Conservation (phyloP, 2,888 invertebrate genomes). For the Mesoligia furuncula region DNA sequence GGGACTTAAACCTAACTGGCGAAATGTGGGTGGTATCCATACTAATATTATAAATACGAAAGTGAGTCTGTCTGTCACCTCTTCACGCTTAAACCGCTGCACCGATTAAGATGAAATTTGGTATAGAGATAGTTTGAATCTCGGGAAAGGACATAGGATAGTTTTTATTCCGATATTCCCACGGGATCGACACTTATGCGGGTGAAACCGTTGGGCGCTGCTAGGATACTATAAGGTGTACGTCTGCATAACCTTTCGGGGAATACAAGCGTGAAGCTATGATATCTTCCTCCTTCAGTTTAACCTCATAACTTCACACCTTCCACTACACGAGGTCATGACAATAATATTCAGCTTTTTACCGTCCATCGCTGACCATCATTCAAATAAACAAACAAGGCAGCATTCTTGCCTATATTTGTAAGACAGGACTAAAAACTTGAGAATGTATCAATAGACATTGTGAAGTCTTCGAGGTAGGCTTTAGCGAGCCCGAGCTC, state of each 20-base stretch:
- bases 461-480: not conserved
- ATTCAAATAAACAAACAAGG: not conserved
- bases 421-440: constrained; percentile 30
- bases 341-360: constrained; percentile 17
- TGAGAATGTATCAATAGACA: constrained; percentile 43
- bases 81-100: too few species aligned
- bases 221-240: not conserved
- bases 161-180: too few species aligned
- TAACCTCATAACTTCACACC: not conserved
- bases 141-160: too few species aligned
- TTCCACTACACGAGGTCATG: not conserved
- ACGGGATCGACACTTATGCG: too few species aligned
- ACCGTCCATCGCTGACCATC: not conserved
- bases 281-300: not conserved
- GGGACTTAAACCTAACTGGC: not conserved
- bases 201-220: too few species aligned
- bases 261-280: not conserved
- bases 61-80: too few species aligned
- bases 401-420: constrained; percentile 21
- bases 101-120: too few species aligned
- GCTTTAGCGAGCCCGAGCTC: not conserved
- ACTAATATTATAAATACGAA: too few species aligned
- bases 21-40: not conserved
- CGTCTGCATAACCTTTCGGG: not conserved
- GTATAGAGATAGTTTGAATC: too few species aligned